Percentiles rank a stretch among this genome's conserved stretches.
These are phyloP conservation scores for Aphyosemion australe DNA, from an alignment of 2,113 vertebrate species.

Conservation along the genomic window DNA sequence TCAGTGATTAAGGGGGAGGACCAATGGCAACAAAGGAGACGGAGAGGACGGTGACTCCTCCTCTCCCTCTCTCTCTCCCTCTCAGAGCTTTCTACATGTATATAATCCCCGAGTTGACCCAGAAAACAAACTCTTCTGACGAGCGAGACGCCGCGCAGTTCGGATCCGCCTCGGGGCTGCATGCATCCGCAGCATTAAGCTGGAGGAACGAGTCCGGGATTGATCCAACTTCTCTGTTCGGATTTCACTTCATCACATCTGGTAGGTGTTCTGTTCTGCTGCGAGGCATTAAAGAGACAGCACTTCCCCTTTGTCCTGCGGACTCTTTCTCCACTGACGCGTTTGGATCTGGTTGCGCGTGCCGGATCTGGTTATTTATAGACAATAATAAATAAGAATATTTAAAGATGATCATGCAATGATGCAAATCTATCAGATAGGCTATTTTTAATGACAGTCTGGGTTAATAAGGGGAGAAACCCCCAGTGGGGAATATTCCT, in stretches of 20 bases:
- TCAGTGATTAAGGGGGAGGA: conserved; percentile 74
- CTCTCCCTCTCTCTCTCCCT: conserved; percentile 40
- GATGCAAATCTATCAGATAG: too few species aligned
- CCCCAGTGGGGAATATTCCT: too few species aligned
- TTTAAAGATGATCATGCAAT: too few species aligned
- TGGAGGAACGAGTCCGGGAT: conserved; percentile 38
- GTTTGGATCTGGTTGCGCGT: neutral
- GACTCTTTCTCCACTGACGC: neutral
- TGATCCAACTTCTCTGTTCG: conserved; percentile 56
- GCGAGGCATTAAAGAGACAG: too few species aligned
- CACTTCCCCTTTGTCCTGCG: conserved; percentile 23
- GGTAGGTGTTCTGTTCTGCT: conserved; percentile 59
- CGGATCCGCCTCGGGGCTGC: conserved; percentile 59
- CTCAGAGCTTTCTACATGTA: conserved; percentile 67
- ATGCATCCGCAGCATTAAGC: conserved; percentile 68
- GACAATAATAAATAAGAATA: too few species aligned
- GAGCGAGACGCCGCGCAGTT: conserved; percentile 47
- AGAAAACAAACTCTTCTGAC: conserved; percentile 79
- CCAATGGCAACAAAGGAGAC: conserved; percentile 80
- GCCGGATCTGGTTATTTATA: neutral
- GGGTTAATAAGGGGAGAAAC: too few species aligned
- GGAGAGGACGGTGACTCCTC: conserved; percentile 70
- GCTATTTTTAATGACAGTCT: too few species aligned
- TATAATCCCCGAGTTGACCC: conserved; percentile 81
- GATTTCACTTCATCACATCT: conserved; percentile 30